These are phyloP conservation scores for Apamea monoglypha DNA, from an alignment of 2,888 invertebrate genomes.

Conservation along the genomic window DNA sequence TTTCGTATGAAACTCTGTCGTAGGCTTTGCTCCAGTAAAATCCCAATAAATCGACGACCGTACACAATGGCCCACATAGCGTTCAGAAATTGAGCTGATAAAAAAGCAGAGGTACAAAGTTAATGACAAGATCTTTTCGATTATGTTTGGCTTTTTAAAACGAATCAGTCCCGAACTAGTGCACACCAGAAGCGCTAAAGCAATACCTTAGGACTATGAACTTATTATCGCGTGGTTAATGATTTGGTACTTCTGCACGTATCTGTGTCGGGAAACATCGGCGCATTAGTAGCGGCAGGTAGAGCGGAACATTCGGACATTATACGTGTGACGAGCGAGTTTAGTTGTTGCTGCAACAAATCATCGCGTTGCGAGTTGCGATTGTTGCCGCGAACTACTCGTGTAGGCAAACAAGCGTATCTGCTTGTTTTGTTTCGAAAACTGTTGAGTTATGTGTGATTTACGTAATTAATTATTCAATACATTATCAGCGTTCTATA, in stretches of 20 bases:
- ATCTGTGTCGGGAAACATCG: neutral
- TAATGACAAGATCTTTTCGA: neutral
- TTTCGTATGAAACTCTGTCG: too few relatives aligned
- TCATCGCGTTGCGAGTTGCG: neutral
- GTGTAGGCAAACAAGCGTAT: neutral
- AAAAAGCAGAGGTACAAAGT: too few relatives aligned
- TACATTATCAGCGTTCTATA: neutral
- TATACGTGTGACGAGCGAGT: conserved; percentile 25
- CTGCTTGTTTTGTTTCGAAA: neutral
- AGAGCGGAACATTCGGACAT: conserved; percentile 14
- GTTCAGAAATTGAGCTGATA: neutral
- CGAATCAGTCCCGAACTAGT: neutral
- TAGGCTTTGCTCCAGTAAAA: too few relatives aligned
- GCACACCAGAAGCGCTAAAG: neutral
- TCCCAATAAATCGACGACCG: neutral
- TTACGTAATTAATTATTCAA: neutral
- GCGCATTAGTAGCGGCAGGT: conserved; percentile 22
- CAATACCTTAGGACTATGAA: neutral
- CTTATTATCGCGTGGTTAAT: too few relatives aligned
- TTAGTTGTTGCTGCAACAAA: conserved; percentile 27
- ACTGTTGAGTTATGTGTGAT: conserved; percentile 3
- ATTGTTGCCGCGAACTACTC: neutral
- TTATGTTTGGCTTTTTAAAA: neutral
- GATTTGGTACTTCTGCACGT: conserved; percentile 14
- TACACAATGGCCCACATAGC: neutral